These are phyloP conservation scores for Drosophila neotestacea DNA, from an alignment of 2,888 invertebrate species.

Conservation along the genomic window DNA sequence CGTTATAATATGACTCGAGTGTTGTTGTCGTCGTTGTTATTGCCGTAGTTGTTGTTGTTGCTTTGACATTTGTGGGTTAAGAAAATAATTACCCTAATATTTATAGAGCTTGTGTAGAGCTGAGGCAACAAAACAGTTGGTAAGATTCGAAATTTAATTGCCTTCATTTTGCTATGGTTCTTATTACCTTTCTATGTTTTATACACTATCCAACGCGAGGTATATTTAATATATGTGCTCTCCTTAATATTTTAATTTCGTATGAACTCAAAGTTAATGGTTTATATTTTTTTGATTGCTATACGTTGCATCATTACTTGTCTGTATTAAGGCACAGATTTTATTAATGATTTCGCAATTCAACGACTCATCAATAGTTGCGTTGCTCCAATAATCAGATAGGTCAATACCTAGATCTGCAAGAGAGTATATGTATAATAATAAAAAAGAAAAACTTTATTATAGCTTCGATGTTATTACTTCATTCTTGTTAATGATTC, in stretches of 20 bases:
- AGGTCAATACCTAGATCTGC: conserved; percentile 16
- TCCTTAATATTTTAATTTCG: not conserved
- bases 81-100: conserved; percentile 70
- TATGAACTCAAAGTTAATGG: not conserved
- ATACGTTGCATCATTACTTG: not conserved
- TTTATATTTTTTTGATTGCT: not conserved
- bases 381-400: conserved; percentile 16
- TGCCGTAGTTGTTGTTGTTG: conserved; percentile 26
- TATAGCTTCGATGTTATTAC: conserved; percentile 25
- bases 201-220: conserved; percentile 6
- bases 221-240: not conserved
- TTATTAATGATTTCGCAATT: conserved; percentile 2
- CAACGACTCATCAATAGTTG: conserved; percentile 7
- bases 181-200: not conserved
- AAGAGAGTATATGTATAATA: conserved; percentile 11
- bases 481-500: conserved; percentile 42
- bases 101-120: conserved; percentile 45
- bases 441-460: not conserved
- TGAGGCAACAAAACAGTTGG: conserved; percentile 34
- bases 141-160: conserved; percentile 18
- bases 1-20: conserved; percentile 46
- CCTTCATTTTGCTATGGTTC: conserved; percentile 1
- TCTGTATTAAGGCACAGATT: not conserved
- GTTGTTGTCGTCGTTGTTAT: conserved; percentile 30
- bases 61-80: conserved; percentile 76